Base-by-base conservation (phyloP, 2,113 vertebrate species). In the Solenodon paradoxus region DNA sequence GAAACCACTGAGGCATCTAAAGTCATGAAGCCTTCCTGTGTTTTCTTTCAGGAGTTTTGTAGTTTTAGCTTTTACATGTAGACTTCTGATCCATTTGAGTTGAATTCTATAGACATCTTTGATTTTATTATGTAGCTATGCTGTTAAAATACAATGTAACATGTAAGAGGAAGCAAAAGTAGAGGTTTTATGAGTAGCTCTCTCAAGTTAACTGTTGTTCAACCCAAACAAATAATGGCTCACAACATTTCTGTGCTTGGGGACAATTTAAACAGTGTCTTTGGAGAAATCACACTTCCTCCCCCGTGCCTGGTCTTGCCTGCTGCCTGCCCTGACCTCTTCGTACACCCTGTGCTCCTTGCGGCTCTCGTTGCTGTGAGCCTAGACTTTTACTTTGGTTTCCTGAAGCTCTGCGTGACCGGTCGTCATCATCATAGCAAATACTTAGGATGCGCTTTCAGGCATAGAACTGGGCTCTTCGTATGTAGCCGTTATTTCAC, bases 61-160 rank as follows among this genome's bases (percentile, higher is more conserved):
- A 66, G 40, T 61, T 92, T 79, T 92, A 45, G 75, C 47, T 94
- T 69, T 64, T 92, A 45, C 17, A 38, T 51, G 64, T 87, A 87
- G 42, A 32, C 47, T 47, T 59, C 78, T 57, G 51, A 28, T 85
- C 16, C n/a, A 30, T 69, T 61, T 85, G 42, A 72, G 59, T 81
- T 90, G n/a, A 87, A 40, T 66, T 94, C 86, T 53, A 30, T 49
- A 78, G 16, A 57, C 75, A 59, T 12, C 12, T 87, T 74, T 93
- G 59, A 69, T 53, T 87, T 80, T 47, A 66, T 63, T 61, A 59
- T 57, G 10, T 61, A 63, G 51, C 61, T 81, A 53, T 77, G 71
- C 93, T 89, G 7, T 82, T 47, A 53, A 49, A 57, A 66, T 24
- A 49, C 15, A 51, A 22, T 75, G 47, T 26, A 32, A 64, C 57